Percentiles rank a stretch among this genome's conserved stretches.
Evolutionary conservation across 2,888 invertebrate genomes (phyloP).

Genomic region (Vandiemenella viatica): DNA sequence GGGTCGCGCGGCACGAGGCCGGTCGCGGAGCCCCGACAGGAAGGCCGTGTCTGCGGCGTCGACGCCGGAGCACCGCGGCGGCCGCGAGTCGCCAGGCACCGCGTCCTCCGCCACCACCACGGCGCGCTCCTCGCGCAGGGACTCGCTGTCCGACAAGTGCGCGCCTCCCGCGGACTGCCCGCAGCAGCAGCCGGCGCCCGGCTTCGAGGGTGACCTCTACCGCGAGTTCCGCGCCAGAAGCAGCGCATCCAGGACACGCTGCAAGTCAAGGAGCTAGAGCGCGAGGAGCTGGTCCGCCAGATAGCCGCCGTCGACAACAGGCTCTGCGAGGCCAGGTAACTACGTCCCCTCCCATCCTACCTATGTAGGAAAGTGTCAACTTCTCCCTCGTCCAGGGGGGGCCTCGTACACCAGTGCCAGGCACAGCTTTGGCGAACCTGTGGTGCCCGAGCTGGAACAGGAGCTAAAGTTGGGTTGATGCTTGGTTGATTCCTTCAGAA

Average conservation of each 20-base stretch:
- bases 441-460: no score
- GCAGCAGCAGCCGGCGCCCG: constrained; percentile 24
- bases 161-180: constrained; percentile 24
- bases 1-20: constrained; percentile 27
- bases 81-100: constrained; percentile 51
- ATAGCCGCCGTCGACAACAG: constrained; percentile 32
- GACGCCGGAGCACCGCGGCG: constrained; percentile 53
- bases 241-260: constrained; percentile 45
- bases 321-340: constrained; percentile 34
- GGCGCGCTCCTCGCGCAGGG: constrained; percentile 49
- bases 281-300: constrained; percentile 35
- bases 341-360: no score
- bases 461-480: no score
- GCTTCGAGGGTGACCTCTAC: constrained; percentile 50
- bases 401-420: no score
- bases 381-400: no score
- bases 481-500: no score
- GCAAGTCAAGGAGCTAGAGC: constrained; percentile 34
- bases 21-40: constrained; percentile 38
- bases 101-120: constrained; percentile 44
- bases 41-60: constrained; percentile 36
- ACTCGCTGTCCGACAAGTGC: constrained; percentile 40
- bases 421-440: no score
- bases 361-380: no score
- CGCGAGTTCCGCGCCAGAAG: constrained; percentile 66